Evolutionary conservation across 2,888 invertebrate species (phyloP).

Genomic region (Sinhomidia bicolor): DNA sequence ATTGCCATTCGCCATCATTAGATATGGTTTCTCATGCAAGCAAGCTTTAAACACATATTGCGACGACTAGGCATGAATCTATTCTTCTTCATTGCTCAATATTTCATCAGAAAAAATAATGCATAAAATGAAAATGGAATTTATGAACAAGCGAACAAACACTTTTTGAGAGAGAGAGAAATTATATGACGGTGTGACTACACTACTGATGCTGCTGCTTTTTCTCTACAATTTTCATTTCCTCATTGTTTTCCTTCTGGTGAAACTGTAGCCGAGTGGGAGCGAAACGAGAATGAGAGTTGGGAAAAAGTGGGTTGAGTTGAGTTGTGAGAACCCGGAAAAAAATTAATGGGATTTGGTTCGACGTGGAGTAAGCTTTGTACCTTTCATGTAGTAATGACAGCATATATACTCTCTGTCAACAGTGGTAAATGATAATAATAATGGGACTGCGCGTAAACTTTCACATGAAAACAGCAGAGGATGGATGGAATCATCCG

Average conservation of each 20-base stretch:
- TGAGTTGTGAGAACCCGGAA: not conserved
- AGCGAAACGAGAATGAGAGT: not conserved
- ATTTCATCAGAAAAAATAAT: conserved; percentile 19
- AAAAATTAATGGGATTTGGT: not conserved
- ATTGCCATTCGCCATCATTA: no score
- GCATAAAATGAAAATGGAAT: conserved; percentile 2
- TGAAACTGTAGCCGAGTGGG: conserved; percentile 46
- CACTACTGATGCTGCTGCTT: no score
- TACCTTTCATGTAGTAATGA: not conserved
- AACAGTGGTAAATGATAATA: not conserved
- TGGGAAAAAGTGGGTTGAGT: conserved; percentile 8
- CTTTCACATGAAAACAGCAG: conserved; percentile 17
- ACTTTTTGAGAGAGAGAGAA: not conserved
- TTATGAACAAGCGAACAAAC: no score
- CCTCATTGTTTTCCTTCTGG: conserved; percentile 32
- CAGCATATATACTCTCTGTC: conserved; percentile 1
- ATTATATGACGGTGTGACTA: no score
- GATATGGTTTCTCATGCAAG: not conserved
- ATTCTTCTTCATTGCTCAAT: conserved; percentile 46
- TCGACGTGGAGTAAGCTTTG: not conserved
- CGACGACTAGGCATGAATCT: no score
- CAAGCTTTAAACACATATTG: no score
- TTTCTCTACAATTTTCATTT: not conserved
- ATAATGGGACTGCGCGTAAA: not conserved
- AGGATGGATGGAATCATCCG: not conserved